Evolutionary conservation across 1,140 invertebrate genomes (phyloP).

Genomic region (Pogonomyrmex barbatus): DNA sequence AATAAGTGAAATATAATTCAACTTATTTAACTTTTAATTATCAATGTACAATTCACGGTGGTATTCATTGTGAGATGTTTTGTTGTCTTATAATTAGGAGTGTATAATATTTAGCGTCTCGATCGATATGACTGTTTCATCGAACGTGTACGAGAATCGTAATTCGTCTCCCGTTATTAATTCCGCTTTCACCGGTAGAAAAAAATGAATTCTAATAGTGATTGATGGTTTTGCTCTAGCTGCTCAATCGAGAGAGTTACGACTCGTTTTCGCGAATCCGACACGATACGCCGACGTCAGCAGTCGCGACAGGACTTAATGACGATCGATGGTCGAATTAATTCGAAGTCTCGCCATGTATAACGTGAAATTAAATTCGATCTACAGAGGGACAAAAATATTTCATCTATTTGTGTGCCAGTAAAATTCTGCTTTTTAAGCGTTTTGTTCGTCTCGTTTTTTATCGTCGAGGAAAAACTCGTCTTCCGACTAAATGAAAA

Average conservation of each 20-base stretch:
- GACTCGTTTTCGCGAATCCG: slow-evolving; percentile 45
- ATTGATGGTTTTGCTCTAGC: slow-evolving; percentile 35
- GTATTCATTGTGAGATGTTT: not conserved
- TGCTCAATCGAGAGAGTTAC: slow-evolving; percentile 38
- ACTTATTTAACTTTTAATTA: not conserved
- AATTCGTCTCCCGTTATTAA: slow-evolving; percentile 41
- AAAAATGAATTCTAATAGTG: slow-evolving; percentile 50
- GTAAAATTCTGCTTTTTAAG: not conserved
- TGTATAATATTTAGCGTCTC: not conserved
- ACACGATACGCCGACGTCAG: slow-evolving; percentile 20
- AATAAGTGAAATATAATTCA: not conserved
- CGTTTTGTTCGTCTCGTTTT: not conserved
- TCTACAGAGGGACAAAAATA: not conserved
- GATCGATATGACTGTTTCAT: not conserved
- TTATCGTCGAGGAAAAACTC: not conserved
- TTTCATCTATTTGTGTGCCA: not conserved
- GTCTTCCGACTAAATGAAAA: not conserved
- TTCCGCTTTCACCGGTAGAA: slow-evolving; percentile 7
- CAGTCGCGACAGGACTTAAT: slow-evolving; percentile 38
- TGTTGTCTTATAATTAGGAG: not conserved
- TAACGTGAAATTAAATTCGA: slow-evolving; percentile 3
- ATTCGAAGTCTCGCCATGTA: not conserved
- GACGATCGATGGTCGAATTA: slow-evolving; percentile 53
- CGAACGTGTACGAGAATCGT: not conserved
- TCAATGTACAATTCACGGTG: not conserved